Percentiles rank a stretch among this genome's conserved stretches.
Conservation (phyloP, 2,113 vertebrate species). For the Lates calcarifer region DNA sequence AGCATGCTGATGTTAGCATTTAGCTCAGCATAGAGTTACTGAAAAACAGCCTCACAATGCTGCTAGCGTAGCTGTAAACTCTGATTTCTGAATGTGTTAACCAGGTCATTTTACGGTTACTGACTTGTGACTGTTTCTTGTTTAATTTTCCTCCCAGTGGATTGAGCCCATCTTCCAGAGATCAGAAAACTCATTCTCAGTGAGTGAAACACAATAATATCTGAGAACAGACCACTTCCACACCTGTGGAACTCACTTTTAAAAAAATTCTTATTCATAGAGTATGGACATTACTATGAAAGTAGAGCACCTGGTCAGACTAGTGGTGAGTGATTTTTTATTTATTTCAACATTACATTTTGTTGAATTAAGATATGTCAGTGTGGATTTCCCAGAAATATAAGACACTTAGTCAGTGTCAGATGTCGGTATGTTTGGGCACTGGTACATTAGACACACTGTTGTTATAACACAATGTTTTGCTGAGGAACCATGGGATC, state of each 20-base stretch:
- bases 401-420: too few species aligned
- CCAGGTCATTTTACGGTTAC: too few species aligned
- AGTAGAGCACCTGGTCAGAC: conserved; percentile 66
- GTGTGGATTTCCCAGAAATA: neutral
- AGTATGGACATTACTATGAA: conserved; percentile 62
- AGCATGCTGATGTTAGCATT: too few species aligned
- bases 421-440: too few species aligned
- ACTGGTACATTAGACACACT: too few species aligned
- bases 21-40: too few species aligned
- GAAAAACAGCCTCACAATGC: too few species aligned
- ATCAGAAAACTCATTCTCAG: conserved; percentile 68
- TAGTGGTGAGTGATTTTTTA: conserved; percentile 59
- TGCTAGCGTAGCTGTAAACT: too few species aligned
- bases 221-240: neutral
- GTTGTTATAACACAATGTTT: too few species aligned
- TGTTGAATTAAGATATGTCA: neutral
- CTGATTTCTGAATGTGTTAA: too few species aligned
- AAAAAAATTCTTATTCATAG: conserved; percentile 47
- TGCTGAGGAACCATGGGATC: too few species aligned
- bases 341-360: neutral
- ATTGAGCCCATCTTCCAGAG: conserved; percentile 73
- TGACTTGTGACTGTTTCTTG: neutral
- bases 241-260: neutral
- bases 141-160: conserved; percentile 56
- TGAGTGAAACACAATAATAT: conserved; percentile 47